Evolutionary conservation across 2,797 vertebrate genomes (phyloP).

Genomic region (Tenualosa thibaudeaui): DNA sequence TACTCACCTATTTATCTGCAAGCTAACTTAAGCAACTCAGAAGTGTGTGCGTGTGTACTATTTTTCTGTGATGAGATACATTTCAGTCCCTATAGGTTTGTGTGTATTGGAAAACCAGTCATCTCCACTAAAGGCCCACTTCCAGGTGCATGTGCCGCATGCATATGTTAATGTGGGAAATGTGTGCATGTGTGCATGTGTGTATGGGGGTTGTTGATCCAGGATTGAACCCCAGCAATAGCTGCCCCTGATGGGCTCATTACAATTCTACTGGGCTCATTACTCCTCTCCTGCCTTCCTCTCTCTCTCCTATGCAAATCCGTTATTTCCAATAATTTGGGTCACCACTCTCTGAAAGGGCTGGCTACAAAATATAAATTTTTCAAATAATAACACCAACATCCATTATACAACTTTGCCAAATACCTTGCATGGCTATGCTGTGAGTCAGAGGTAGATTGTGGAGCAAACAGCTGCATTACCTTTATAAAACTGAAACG

Average conservation of each 20-base stretch:
- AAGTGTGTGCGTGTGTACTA: neutral
- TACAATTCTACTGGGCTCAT: conserved; percentile 32
- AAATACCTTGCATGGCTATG: neutral
- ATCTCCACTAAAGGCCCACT: neutral
- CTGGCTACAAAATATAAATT: conserved; percentile 4
- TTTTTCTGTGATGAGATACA: neutral
- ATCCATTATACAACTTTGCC: neutral
- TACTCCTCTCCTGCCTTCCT: neutral
- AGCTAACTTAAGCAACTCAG: conserved; percentile 15
- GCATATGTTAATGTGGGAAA: neutral
- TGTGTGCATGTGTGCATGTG: neutral
- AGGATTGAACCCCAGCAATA: neutral
- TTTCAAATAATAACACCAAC: neutral
- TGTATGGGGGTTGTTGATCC: neutral
- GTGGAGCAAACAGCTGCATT: conserved; percentile 1
- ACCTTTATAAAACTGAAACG: neutral
- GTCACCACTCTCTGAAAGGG: conserved; percentile 23
- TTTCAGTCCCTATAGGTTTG: conserved; percentile 24
- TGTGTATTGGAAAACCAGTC: neutral
- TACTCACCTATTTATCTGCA: conserved; percentile 10
- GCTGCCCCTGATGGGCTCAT: conserved; percentile 40
- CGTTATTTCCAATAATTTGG: neutral
- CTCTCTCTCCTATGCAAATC: neutral
- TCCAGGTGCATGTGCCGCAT: neutral
- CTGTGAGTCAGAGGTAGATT: neutral